phyloP scores from a whole-genome alignment of 1,140 invertebrate genomes.

The Mamestra configurata region DNA sequence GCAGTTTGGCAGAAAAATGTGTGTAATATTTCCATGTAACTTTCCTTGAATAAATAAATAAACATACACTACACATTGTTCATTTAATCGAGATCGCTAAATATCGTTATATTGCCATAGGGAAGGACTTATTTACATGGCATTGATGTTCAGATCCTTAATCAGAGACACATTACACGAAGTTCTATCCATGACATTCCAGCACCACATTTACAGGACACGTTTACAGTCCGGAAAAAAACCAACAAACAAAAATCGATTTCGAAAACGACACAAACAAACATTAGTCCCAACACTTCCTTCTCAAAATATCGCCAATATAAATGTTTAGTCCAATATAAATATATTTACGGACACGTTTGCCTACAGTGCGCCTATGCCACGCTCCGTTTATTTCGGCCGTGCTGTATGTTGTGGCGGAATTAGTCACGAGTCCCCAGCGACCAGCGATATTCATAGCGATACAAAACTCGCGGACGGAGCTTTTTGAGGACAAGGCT shows the following conservation, averaged over 20 bases:
- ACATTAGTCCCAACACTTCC: not conserved
- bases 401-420: slow-evolving; percentile 50
- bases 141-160: too few relatives aligned
- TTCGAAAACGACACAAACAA: slow-evolving; percentile 21
- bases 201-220: too few relatives aligned
- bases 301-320: slow-evolving; percentile 4
- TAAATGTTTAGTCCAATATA: slow-evolving; percentile 39
- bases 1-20: too few relatives aligned
- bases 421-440: slow-evolving; percentile 57
- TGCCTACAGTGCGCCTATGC: slow-evolving; percentile 11
- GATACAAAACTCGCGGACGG: slow-evolving; percentile 46
- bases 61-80: too few relatives aligned
- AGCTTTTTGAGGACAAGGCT: not conserved
- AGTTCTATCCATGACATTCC: too few relatives aligned
- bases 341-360: slow-evolving; percentile 22
- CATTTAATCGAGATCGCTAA: too few relatives aligned
- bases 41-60: too few relatives aligned
- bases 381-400: slow-evolving; percentile 41
- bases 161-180: too few relatives aligned
- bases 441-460: slow-evolving; percentile 54
- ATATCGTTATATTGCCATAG: too few relatives aligned
- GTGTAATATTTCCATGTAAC: too few relatives aligned
- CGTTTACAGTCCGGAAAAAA: not conserved
- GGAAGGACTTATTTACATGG: too few relatives aligned
- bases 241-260: not conserved